phyloP scores from a whole-genome alignment of 2,888 invertebrate genomes.

The Drosophila niveifrons region DNA sequence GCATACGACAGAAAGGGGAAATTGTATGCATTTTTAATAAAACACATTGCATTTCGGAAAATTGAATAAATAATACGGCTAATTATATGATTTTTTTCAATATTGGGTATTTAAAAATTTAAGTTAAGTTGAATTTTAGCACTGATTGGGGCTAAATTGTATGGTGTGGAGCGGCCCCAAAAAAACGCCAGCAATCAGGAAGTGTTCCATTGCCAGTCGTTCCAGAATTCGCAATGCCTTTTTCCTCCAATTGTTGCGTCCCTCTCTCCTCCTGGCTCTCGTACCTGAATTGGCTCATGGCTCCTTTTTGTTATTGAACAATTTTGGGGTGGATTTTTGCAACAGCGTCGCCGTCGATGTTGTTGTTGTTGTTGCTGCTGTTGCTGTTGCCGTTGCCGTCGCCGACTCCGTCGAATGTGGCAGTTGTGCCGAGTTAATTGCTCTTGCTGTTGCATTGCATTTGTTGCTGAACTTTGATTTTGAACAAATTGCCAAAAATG shows the following conservation, averaged over 20 bases:
- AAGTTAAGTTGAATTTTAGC: not conserved
- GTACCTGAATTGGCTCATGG: constrained; percentile 78
- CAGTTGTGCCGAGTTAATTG: constrained; percentile 78
- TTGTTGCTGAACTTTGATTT: constrained; percentile 78
- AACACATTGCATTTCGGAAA: not conserved
- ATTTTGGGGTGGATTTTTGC: constrained; percentile 75
- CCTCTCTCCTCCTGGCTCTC: constrained; percentile 58
- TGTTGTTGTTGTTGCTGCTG: constrained; percentile 7
- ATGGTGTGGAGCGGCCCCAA: constrained; percentile 40
- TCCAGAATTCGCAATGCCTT: constrained; percentile 35
- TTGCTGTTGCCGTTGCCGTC: constrained; percentile 6
- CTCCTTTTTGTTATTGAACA: constrained; percentile 68
- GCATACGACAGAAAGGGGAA: constrained; percentile 36
- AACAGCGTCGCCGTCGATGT: constrained; percentile 49
- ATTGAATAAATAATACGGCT: not conserved
- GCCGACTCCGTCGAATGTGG: constrained; percentile 60
- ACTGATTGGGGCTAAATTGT: constrained; percentile 1
- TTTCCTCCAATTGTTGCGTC: constrained; percentile 74
- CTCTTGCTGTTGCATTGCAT: constrained; percentile 79
- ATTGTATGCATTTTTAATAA: not conserved
- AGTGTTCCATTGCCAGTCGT: constrained; percentile 68
- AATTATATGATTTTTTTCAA: not conserved
- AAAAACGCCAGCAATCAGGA: constrained; percentile 73
- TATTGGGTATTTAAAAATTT: not conserved
- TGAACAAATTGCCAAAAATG: constrained; percentile 76